Evolutionary conservation across 1,140 invertebrate genomes (phyloP).

Genomic region (Physella acuta): DNA sequence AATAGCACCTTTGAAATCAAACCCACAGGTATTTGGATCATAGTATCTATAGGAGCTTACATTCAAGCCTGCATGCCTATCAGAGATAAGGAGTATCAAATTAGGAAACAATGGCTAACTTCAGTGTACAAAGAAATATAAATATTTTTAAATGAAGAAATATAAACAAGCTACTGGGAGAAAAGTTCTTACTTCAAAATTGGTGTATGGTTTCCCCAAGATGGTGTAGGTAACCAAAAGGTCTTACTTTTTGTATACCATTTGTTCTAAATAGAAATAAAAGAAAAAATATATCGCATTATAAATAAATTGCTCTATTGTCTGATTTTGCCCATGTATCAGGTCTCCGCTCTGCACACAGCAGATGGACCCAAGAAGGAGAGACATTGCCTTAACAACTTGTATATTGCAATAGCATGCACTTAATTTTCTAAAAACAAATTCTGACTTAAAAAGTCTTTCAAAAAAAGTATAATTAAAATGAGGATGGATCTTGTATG

Average conservation of each 20-base stretch:
- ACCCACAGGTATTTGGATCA: conserved; percentile 90
- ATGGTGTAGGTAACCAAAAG: conserved; percentile 90
- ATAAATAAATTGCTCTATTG: background rate
- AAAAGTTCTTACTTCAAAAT: conserved; percentile 75
- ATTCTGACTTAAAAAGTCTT: background rate
- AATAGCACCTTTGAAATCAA: conserved; percentile 88
- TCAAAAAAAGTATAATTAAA: background rate
- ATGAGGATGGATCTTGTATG: background rate
- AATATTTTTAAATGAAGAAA: background rate
- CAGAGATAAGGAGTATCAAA: background rate
- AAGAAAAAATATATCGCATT: background rate
- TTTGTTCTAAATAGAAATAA: conserved; percentile 55
- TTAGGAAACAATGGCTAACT: background rate
- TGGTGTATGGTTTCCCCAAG: conserved; percentile 97
- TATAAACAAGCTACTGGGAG: background rate
- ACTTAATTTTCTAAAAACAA: conserved; percentile 1
- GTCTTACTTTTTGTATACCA: conserved; percentile 84
- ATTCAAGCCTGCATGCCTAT: conserved; percentile 75
- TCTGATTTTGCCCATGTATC: no score
- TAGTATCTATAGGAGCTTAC: conserved; percentile 95
- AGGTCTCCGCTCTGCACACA: no score
- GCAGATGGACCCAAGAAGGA: no score
- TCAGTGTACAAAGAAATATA: background rate
- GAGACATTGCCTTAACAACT: no score
- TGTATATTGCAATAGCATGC: no score